These are phyloP conservation scores for Pristiophorus japonicus DNA, from an alignment of 2,113 vertebrate genomes.

Conservation along the genomic window DNA sequence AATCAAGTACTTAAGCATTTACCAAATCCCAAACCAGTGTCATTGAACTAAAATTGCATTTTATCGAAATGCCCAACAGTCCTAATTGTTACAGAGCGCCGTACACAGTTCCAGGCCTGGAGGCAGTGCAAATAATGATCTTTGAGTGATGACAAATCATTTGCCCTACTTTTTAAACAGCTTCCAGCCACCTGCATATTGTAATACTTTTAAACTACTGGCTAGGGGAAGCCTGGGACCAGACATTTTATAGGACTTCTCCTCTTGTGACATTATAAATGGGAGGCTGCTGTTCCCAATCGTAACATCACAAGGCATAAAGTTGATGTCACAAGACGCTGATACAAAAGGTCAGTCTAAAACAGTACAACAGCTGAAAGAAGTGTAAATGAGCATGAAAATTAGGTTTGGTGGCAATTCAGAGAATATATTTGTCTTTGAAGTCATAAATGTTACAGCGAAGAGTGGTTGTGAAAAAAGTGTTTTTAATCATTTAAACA, in stretches of 20 bases:
- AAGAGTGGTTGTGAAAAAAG: not conserved
- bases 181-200: not conserved
- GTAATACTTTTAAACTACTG: not conserved
- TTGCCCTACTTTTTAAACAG: not conserved
- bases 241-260: not conserved
- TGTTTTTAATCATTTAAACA: slow-evolving; percentile 13
- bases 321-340: not conserved
- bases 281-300: not conserved
- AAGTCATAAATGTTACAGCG: not conserved
- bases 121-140: not conserved
- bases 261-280: not conserved
- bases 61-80: not conserved
- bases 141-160: not conserved
- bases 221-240: not conserved
- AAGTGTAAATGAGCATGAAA: not conserved
- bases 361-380: not conserved
- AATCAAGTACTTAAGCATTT: slow-evolving; percentile 18
- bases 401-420: not conserved
- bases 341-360: not conserved
- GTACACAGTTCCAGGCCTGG: not conserved
- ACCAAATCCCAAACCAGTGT: too few relatives aligned
- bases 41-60: not conserved
- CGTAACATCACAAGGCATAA: not conserved
- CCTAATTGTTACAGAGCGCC: not conserved
- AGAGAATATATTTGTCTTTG: not conserved